Conservation (phyloP, 1,140 invertebrate genomes). For the fruit fly (Drosophila melanogaster) region DNA sequence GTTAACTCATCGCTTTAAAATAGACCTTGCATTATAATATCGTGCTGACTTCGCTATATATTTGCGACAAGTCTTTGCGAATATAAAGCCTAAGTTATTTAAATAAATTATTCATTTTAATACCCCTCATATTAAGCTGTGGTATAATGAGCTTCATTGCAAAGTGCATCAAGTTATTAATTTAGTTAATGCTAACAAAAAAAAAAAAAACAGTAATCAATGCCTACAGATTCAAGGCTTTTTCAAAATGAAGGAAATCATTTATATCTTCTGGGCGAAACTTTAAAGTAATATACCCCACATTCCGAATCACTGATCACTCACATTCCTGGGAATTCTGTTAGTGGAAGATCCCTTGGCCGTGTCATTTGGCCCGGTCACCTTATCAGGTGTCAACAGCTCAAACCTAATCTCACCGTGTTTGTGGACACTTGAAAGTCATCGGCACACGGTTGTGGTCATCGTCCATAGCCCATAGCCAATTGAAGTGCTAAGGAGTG, state of each 20-base stretch:
- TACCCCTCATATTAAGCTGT: background rate
- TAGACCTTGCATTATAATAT: background rate
- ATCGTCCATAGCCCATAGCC: slow-evolving; percentile 12
- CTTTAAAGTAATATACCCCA: background rate
- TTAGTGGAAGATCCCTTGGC: slow-evolving; percentile 1
- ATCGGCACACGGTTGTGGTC: slow-evolving; percentile 16
- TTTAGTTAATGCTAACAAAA: background rate
- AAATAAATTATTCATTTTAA: background rate
- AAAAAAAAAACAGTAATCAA: too few species aligned
- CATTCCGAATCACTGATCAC: background rate
- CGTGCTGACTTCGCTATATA: too few species aligned
- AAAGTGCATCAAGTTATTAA: background rate
- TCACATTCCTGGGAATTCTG: background rate
- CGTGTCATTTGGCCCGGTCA: slow-evolving; percentile 11
- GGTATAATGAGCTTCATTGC: background rate
- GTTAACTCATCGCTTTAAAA: background rate
- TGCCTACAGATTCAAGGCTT: too few species aligned
- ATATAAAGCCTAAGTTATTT: background rate
- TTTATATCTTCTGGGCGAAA: background rate
- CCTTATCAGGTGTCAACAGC: slow-evolving; percentile 40
- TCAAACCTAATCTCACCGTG: slow-evolving; percentile 38
- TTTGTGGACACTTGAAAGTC: slow-evolving; percentile 39
- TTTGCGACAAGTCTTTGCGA: background rate
- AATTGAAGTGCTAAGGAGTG: slow-evolving; percentile 46
- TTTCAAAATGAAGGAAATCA: background rate